These are phyloP conservation scores for Antheraea assamensis DNA, from an alignment of 2,888 invertebrate species.

Conservation along the genomic window DNA sequence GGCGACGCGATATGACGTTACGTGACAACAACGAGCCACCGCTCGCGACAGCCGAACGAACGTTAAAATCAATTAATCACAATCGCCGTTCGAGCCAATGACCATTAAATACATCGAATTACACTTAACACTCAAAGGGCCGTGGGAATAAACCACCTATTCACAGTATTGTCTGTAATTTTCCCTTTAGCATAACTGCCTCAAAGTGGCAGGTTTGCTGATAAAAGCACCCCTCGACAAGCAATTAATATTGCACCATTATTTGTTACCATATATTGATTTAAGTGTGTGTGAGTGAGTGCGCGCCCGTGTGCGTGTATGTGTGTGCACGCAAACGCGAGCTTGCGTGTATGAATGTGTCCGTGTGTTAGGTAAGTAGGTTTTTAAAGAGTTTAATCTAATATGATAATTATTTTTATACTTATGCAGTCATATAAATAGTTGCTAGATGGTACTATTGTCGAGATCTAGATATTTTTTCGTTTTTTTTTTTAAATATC, in stretches of 20 bases:
- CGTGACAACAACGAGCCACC: not conserved
- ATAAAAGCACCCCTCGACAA: not conserved
- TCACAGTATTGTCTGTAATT: not conserved
- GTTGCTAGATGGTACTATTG: too few species aligned
- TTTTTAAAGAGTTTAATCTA: too few species aligned
- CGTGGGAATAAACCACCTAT: slow-evolving; percentile 12
- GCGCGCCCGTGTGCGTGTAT: too few species aligned
- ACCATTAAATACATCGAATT: slow-evolving; percentile 2
- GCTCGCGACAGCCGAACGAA: not conserved
- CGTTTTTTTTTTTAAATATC: too few species aligned
- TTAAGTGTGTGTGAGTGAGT: too few species aligned
- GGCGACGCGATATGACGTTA: not conserved
- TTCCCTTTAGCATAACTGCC: not conserved
- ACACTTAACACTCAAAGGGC: slow-evolving; percentile 14
- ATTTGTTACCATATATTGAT: not conserved
- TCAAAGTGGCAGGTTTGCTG: not conserved
- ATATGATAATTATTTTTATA: too few species aligned
- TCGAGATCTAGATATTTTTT: too few species aligned
- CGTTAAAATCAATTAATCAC: not conserved
- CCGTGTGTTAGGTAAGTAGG: too few species aligned
- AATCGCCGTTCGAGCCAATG: not conserved
- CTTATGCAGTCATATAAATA: too few species aligned
- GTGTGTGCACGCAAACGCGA: too few species aligned
- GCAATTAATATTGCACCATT: not conserved
- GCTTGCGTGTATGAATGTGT: too few species aligned